Conservation (phyloP, 1,140 invertebrate species). For the Temnothorax curvispinosus region DNA sequence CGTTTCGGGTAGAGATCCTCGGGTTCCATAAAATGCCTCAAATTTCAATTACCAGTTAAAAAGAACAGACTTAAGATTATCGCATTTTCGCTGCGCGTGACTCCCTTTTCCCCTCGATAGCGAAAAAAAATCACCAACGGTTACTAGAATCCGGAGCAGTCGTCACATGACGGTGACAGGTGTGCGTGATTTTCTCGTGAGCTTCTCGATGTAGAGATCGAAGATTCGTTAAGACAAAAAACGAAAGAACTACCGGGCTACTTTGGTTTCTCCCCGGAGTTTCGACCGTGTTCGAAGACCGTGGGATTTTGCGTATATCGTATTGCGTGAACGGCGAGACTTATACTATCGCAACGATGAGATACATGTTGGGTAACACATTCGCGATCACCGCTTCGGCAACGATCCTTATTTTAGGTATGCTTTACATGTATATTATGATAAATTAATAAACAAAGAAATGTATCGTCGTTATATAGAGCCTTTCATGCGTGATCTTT, state of each 20-base stretch:
- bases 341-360: conserved; percentile 81
- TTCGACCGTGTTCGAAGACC: neutral
- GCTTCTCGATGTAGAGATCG: neutral
- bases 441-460: conserved; percentile 1
- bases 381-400: conserved; percentile 87
- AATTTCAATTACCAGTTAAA: no score
- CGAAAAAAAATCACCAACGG: neutral
- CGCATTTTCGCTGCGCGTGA: neutral
- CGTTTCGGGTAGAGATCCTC: neutral
- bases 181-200: conserved; percentile 58
- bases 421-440: conserved; percentile 54
- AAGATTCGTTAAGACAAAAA: neutral
- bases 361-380: conserved; percentile 89
- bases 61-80: no score
- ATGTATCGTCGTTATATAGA: neutral
- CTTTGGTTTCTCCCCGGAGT: neutral
- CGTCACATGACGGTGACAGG: conserved; percentile 79
- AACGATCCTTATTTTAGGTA: conserved; percentile 87
- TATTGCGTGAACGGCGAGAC: neutral
- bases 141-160: conserved; percentile 44
- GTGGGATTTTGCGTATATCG: neutral
- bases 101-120: neutral
- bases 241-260: neutral
- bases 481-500: neutral
- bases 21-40: neutral